Conservation (phyloP, 2,888 invertebrate genomes). For the Catocala fraxini region DNA sequence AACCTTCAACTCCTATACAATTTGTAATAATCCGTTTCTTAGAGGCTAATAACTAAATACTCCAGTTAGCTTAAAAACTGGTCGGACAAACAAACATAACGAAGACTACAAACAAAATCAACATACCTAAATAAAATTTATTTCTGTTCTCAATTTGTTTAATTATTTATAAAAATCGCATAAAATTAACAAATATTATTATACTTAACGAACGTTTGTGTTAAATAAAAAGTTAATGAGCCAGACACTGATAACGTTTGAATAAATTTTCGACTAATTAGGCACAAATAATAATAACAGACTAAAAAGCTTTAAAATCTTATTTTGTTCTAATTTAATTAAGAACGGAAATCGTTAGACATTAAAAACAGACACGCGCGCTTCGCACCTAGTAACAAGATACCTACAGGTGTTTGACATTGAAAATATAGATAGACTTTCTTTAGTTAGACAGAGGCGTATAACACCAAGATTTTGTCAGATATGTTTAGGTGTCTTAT, state of each 20-base stretch:
- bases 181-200: conserved; percentile 10
- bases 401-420: too few species aligned
- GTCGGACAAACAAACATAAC: too few species aligned
- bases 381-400: too few species aligned
- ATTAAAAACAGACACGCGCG: background rate
- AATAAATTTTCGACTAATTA: conserved; percentile 13
- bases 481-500: too few species aligned
- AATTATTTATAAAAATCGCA: conserved; percentile 1
- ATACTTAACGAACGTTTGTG: conserved; percentile 12
- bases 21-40: too few species aligned
- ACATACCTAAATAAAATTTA: background rate
- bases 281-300: background rate
- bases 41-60: too few species aligned
- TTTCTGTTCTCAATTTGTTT: conserved; percentile 2
- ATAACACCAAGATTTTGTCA: too few species aligned
- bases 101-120: background rate
- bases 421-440: too few species aligned
- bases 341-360: background rate
- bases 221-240: conserved; percentile 22
- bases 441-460: too few species aligned
- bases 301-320: conserved; percentile 1
- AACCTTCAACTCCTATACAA: too few species aligned
- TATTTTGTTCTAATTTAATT: conserved; percentile 1
- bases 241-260: conserved; percentile 14
- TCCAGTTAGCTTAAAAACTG: too few species aligned